Evolutionary conservation across 2,113 vertebrate genomes (phyloP).

Genomic region (Clarias gariepinus): DNA sequence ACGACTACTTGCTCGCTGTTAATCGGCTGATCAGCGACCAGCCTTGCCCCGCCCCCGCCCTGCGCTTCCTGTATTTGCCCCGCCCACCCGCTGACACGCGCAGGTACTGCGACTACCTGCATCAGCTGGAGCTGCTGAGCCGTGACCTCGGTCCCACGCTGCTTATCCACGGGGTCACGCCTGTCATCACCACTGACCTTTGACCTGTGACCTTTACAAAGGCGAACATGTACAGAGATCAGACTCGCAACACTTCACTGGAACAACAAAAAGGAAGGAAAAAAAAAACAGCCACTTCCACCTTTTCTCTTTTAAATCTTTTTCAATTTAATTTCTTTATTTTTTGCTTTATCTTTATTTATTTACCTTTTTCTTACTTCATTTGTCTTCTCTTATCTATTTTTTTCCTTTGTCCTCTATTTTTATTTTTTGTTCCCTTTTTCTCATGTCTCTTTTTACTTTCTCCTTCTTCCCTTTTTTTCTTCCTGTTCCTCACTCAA

Average conservation of each 20-base stretch:
- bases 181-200: conserved; percentile 88
- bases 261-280: neutral
- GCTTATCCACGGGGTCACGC: conserved; percentile 87
- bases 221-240: neutral
- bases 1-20: conserved; percentile 81
- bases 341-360: too few species aligned
- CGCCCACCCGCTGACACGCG: conserved; percentile 83
- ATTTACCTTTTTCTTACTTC: neutral
- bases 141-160: conserved; percentile 84
- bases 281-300: neutral
- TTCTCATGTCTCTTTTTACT: neutral
- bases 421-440: neutral
- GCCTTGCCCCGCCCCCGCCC: conserved; percentile 64
- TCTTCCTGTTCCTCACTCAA: too few species aligned
- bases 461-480: neutral
- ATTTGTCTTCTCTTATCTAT: neutral
- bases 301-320: neutral
- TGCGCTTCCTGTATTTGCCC: conserved; percentile 87
- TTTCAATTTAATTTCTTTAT: neutral
- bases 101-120: conserved; percentile 80
- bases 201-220: conserved; percentile 58
- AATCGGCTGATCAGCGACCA: conserved; percentile 82
- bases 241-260: neutral
- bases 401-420: neutral
- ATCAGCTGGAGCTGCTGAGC: conserved; percentile 84